Base-by-base conservation (phyloP, 2,797 vertebrate genomes). In the Gambusia yucatana region DNA sequence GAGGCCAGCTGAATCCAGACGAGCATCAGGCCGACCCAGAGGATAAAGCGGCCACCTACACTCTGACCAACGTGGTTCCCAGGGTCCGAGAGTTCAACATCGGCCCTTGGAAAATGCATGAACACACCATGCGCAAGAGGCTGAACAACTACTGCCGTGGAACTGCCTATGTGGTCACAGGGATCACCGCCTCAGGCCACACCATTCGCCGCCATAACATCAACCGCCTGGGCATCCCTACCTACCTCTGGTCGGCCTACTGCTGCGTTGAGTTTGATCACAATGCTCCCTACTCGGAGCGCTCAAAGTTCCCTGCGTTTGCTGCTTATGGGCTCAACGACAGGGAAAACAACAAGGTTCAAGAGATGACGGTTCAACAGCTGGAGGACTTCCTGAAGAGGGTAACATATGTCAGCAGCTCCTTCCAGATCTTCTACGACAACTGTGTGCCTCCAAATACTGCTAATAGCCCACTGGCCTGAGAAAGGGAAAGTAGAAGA, bases 131-230 rank as follows among this genome's bases (percentile, higher is more conserved):
- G 46, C 92, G 94, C 75, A 89, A 75, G 55, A 81, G 94, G 36
- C 93, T 96, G 72, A 95, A 96, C 89, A 95, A 95, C 88, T 95
- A 94, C 87, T 95, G 95, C 75, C 85, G 89, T 0, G 93, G 95
- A 47, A 87, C 82, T 0, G 91, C 93, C 20, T 92, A 93, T 3
- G 9, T 95, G 43, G 80, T 95, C 77, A 94, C 94, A 0, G 93
- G 94, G 69, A 78, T 94, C 77, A 95, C 93, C 17, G 94, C 85
- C 70, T 94, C 94, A 0, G 94, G 94, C 4, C 91, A 92, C 67
- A 93, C 50, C 8, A 93, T 94, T 77, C 93, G 89, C 9, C 89
- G 90, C 6, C 83, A 93, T 1, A 94, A 95, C 85, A 81, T 91
- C 76, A 87, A 95, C 84, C 92, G 93, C 2, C 87, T 94, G 71